Percentiles rank a stretch among this genome's conserved stretches.
Evolutionary conservation across 2,797 vertebrate genomes (phyloP).

Genomic region (Bovichtus diacanthus): DNA sequence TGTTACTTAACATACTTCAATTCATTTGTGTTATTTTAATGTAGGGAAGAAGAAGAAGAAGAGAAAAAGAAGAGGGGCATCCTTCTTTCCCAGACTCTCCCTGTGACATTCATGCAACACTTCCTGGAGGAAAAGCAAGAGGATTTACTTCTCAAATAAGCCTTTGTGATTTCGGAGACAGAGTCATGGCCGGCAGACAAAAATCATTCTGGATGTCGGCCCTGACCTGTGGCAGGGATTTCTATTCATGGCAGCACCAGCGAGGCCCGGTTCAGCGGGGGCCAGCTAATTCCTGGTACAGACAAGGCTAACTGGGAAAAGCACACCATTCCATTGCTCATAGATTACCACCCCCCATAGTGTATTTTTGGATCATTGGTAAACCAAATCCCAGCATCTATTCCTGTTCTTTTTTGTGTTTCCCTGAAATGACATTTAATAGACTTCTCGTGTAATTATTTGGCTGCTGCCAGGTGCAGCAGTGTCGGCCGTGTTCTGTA

Average conservation of each 20-base stretch:
- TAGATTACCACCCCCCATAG: conserved; percentile 29
- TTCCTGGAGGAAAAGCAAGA: conserved; percentile 33
- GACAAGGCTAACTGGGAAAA: conserved; percentile 57
- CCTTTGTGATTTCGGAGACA: conserved; percentile 60
- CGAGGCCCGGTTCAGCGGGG: conserved; percentile 69
- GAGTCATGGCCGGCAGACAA: conserved; percentile 48
- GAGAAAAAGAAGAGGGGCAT: background rate
- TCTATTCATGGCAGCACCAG: conserved; percentile 74
- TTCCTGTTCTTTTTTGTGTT: conserved; percentile 10
- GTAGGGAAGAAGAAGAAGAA: background rate
- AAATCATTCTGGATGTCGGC: conserved; percentile 58
- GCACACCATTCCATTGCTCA: conserved; percentile 50
- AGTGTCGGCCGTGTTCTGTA: background rate
- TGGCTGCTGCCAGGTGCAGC: conserved; percentile 14
- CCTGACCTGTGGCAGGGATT: conserved; percentile 67
- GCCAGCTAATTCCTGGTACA: conserved; percentile 82
- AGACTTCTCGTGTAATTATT: background rate
- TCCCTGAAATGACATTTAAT: conserved; percentile 20
- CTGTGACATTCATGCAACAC: conserved; percentile 46
- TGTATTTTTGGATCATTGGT: conserved; percentile 45
- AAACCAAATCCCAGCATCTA: conserved; percentile 37
- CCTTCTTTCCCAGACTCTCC: background rate
- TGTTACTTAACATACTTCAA: conserved; percentile 35
- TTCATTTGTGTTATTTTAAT: conserved; percentile 14
- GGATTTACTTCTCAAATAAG: conserved; percentile 78